A percentile compares a stretch with the other conserved stretches of the same genome.
These are phyloP conservation scores for Micoletzkya japonica DNA, from an alignment of 2,888 invertebrate species.

Conservation along the genomic window DNA sequence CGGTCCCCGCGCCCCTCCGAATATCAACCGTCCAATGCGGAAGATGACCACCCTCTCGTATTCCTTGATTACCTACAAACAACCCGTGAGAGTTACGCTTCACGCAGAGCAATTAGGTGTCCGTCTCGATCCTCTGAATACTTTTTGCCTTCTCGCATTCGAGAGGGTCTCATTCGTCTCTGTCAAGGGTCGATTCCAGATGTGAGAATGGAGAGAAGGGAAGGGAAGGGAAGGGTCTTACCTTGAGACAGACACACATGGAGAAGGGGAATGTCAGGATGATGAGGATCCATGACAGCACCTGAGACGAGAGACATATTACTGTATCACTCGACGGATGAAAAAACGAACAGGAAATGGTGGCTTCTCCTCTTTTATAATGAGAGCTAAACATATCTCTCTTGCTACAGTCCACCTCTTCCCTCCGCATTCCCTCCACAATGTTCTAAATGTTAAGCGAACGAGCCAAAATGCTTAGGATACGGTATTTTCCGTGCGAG, in stretches of 20 bases:
- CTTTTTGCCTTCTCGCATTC: not conserved
- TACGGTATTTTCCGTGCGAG: no score
- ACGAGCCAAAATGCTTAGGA: no score
- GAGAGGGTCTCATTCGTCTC: not conserved
- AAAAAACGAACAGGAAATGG: no score
- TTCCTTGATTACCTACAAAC: slow-evolving; percentile 63
- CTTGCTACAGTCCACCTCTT: no score
- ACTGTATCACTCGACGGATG: no score
- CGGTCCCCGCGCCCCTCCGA: slow-evolving; percentile 78
- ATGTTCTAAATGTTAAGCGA: no score
- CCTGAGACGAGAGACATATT: slow-evolving; percentile 16
- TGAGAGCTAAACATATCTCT: no score
- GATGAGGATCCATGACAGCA: slow-evolving; percentile 61
- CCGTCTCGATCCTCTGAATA: not conserved
- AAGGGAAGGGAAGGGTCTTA: slow-evolving; percentile 31
- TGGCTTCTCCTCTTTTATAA: no score
- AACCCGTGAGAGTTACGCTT: no score
- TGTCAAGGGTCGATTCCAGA: not conserved
- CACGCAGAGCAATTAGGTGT: no score
- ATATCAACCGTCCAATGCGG: slow-evolving; percentile 77
- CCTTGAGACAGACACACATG: slow-evolving; percentile 63
- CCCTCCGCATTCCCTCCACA: no score
- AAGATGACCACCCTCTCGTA: slow-evolving; percentile 83
- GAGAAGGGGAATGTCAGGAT: slow-evolving; percentile 62
- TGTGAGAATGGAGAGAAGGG: not conserved